Conservation (phyloP, 2,113 vertebrate species). For the Oryzias celebensis region DNA sequence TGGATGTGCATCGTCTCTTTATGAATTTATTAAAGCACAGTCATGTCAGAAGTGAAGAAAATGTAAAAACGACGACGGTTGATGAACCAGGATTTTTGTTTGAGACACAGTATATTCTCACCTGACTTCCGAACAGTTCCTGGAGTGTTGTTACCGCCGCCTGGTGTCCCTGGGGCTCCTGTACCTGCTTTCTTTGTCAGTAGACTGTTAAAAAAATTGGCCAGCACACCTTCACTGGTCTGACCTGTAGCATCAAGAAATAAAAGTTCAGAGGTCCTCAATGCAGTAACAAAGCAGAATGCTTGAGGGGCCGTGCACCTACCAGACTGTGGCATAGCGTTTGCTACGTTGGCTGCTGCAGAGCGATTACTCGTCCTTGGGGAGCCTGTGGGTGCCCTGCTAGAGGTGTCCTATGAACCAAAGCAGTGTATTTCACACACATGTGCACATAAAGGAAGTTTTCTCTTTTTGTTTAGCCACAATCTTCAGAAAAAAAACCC, state of each 20-base stretch:
- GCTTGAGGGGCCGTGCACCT: conserved; percentile 35
- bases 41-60: conserved; percentile 39
- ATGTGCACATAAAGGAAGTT: not conserved
- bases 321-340: conserved; percentile 90
- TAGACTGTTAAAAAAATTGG: conserved; percentile 98
- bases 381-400: conserved; percentile 89
- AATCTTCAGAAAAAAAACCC: not conserved
- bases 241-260: conserved; percentile 82
- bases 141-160: conserved; percentile 83
- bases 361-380: conserved; percentile 92
- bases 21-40: conserved; percentile 15
- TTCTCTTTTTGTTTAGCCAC: conserved; percentile 7
- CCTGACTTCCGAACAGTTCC: conserved; percentile 94
- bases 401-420: conserved; percentile 82
- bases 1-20: conserved; percentile 9
- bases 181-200: conserved; percentile 97
- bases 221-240: conserved; percentile 96
- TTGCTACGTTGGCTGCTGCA: conserved; percentile 88
- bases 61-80: conserved; percentile 5
- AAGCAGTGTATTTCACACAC: conserved; percentile 20
- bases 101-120: conserved; percentile 45
- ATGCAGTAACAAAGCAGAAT: not conserved
- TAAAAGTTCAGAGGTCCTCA: not conserved
- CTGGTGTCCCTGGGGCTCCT: conserved; percentile 80
- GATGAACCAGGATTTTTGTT: conserved; percentile 16